Percentiles rank a stretch among this genome's conserved stretches.
These are phyloP conservation scores for Esperia sulphurella DNA, from an alignment of 2,888 invertebrate genomes.

Conservation along the genomic window DNA sequence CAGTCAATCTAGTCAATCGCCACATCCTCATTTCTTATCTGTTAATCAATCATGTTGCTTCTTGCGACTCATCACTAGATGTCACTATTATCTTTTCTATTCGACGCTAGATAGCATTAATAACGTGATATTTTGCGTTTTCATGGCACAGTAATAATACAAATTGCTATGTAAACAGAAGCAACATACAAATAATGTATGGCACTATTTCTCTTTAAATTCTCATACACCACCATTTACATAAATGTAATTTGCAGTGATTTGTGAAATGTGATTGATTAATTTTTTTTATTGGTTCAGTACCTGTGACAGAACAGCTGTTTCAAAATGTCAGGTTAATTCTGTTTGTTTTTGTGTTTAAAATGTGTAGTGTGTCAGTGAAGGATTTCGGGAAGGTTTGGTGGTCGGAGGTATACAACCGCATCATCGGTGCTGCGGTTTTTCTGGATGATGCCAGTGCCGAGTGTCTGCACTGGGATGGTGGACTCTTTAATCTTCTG, in stretches of 20 bases:
- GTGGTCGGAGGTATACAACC: constrained; percentile 81
- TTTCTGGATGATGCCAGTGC: constrained; percentile 81
- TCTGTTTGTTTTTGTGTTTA: not conserved
- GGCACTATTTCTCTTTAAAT: not conserved
- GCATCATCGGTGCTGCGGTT: constrained; percentile 81
- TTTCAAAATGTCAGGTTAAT: no score
- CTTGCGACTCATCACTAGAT: not conserved
- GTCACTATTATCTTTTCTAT: not conserved
- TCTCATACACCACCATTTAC: not conserved
- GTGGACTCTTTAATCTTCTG: constrained; percentile 79
- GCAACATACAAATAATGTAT: not conserved
- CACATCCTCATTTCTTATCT: not conserved
- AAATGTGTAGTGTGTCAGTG: constrained; percentile 42
- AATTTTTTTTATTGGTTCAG: no score
- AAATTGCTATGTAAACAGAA: not conserved
- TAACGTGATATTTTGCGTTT: not conserved
- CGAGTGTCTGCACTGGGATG: constrained; percentile 85
- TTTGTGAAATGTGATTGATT: no score
- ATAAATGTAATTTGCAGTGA: no score
- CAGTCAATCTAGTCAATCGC: no score
- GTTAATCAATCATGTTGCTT: not conserved
- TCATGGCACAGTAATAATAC: not conserved
- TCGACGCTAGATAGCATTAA: not conserved
- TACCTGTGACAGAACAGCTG: no score
- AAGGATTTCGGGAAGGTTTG: constrained; percentile 72